These are phyloP conservation scores for Bovichtus variegatus DNA, from an alignment of 2,797 vertebrate species.

Conservation along the genomic window DNA sequence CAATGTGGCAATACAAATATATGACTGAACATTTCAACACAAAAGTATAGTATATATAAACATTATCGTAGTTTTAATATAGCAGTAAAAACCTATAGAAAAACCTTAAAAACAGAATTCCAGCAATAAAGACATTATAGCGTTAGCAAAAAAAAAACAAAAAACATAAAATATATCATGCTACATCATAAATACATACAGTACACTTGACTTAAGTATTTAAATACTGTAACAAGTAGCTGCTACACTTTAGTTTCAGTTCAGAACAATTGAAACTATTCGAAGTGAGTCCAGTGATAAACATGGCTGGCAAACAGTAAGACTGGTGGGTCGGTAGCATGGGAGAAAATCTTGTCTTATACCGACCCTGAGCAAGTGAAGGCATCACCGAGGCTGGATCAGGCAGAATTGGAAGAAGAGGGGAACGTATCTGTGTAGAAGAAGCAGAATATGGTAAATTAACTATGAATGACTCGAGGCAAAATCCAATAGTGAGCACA, in stretches of 20 bases:
- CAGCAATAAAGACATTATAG: conserved; percentile 11
- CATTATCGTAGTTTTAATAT: conserved; percentile 9
- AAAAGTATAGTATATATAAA: conserved; percentile 32
- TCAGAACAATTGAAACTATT: background rate
- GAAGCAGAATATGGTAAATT: background rate
- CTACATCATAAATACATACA: conserved; percentile 19
- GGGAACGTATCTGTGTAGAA: conserved; percentile 46
- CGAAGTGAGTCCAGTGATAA: conserved; percentile 4
- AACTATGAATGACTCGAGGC: background rate
- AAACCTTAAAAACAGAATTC: background rate
- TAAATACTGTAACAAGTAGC: conserved; percentile 22
- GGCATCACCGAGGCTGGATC: conserved; percentile 14
- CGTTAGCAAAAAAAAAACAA: background rate
- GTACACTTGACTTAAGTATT: conserved; percentile 28
- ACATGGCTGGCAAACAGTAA: background rate
- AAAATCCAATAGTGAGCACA: background rate
- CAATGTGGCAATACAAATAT: background rate
- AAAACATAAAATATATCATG: conserved; percentile 12
- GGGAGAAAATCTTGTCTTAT: background rate
- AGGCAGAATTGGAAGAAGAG: conserved; percentile 46
- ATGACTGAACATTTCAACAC: background rate
- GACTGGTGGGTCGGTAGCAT: background rate
- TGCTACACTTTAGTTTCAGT: background rate
- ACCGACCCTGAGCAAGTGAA: conserved; percentile 21
- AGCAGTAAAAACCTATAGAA: background rate